A percentile compares a stretch with the other conserved stretches of the same genome.
These are phyloP conservation scores for Clostera curtula DNA, from an alignment of 2,888 invertebrate genomes.

Conservation along the genomic window DNA sequence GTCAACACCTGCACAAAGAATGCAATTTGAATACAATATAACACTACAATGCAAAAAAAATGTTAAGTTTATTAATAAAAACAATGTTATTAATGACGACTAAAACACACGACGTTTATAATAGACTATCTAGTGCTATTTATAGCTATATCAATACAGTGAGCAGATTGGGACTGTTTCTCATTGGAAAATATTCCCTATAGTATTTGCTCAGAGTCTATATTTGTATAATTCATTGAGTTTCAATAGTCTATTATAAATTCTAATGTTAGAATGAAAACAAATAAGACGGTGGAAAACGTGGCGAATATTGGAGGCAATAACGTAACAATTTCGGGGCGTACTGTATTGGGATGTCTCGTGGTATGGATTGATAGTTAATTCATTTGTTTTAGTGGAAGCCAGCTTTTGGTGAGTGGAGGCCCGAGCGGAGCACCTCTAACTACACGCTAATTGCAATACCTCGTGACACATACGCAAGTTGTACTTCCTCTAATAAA, in stretches of 20 bases:
- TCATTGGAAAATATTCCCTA: too few species aligned
- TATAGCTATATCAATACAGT: too few species aligned
- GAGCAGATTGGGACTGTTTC: too few species aligned
- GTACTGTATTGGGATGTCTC: slow-evolving; percentile 16
- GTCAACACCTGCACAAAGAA: slow-evolving; percentile 73
- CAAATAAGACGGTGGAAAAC: slow-evolving; percentile 51
- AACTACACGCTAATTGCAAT: slow-evolving; percentile 43
- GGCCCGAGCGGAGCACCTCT: slow-evolving; percentile 43
- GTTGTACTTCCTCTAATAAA: too few species aligned
- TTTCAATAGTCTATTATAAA: slow-evolving; percentile 39
- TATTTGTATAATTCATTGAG: slow-evolving; percentile 6
- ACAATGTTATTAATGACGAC: slow-evolving; percentile 59
- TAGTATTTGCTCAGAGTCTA: too few species aligned
- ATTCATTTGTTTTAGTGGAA: slow-evolving; percentile 64
- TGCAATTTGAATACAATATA: slow-evolving; percentile 65
- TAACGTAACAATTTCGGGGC: slow-evolving; percentile 13
- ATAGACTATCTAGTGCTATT: too few species aligned
- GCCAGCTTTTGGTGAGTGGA: slow-evolving; percentile 58
- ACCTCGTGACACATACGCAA: slow-evolving; percentile 27
- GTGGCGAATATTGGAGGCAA: slow-evolving; percentile 49
- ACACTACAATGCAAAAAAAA: slow-evolving; percentile 71
- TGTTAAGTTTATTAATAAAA: slow-evolving; percentile 54
- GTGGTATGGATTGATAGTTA: slow-evolving; percentile 51
- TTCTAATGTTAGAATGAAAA: slow-evolving; percentile 38
- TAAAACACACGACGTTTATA: slow-evolving; percentile 45